Evolutionary conservation across 2,113 vertebrate species (phyloP).

Genomic region (Apodemus speciosus): DNA sequence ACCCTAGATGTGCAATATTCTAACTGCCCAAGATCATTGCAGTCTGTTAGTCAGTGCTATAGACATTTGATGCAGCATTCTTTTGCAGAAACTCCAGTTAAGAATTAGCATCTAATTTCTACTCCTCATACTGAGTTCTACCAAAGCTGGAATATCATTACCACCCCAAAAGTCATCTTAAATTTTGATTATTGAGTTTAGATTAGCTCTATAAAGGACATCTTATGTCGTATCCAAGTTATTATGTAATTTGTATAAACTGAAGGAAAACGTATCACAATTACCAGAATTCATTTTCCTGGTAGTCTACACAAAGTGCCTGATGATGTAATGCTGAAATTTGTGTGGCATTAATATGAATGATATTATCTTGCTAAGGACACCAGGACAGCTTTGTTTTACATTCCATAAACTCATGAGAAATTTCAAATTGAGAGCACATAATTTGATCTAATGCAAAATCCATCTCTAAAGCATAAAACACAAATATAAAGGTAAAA

Average conservation of each 20-base stretch:
- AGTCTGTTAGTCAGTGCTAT: background rate
- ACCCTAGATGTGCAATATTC: background rate
- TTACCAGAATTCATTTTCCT: conserved; percentile 5
- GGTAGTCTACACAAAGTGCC: background rate
- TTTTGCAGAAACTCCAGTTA: background rate
- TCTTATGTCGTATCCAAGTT: background rate
- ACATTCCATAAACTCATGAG: background rate
- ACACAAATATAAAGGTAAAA: background rate
- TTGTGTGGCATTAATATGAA: background rate
- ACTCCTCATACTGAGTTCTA: background rate
- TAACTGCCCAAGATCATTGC: background rate
- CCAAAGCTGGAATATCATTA: background rate
- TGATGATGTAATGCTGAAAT: background rate
- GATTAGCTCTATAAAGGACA: conserved; percentile 5
- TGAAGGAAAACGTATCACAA: background rate
- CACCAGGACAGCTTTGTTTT: background rate
- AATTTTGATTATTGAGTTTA: background rate
- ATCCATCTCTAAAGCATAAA: conserved; percentile 36
- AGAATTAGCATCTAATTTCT: background rate
- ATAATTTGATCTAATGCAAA: conserved; percentile 22
- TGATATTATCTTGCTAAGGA: conserved; percentile 10
- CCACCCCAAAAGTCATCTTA: background rate
- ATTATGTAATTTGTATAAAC: background rate
- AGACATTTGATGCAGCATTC: background rate
- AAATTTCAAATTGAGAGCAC: conserved; percentile 9